Evolutionary conservation across 2,888 invertebrate species (phyloP), one percentile per base, ranked within the genome.

Genomic region (Dicranocentrus wangi): DNA sequence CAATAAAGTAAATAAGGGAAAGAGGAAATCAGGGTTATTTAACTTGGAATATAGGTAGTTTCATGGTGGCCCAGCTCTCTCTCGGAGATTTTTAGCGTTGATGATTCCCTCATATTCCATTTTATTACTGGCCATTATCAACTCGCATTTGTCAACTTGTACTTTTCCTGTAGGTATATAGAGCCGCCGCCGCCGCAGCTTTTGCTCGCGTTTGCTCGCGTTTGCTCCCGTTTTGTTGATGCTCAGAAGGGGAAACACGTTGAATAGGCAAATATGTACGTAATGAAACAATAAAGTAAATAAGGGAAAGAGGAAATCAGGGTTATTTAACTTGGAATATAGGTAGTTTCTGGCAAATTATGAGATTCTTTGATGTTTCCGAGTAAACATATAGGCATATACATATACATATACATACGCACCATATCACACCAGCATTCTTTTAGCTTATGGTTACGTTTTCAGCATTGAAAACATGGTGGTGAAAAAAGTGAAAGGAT

Each of bases 1-100:
- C 61, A 28, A 19, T 28, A 61, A 32, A 61, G 61, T 17, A 61
- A 61, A 61, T 19, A 61, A 61, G 32, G 61, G 61, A 61, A 28
- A 17, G 21, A 61, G 61, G 61, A 61, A 61, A 61, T 61, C 32
- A 61, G 61, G 61, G 23, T 28, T 61, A 61, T 61, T 61, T 61
- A 61, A 61, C 61, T 58, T 58, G 7, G 58, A 58, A 58, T 25
- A 58, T 58, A 23, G 58, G 58, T 25, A 7, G 1, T 58, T 58
- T n/a, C n/a, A n/a, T n/a, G n/a, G n/a, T n/a, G n/a, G n/a, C n/a
- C n/a, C n/a, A n/a, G n/a, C n/a, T n/a, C n/a, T n/a, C n/a, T n/a
- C n/a, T n/a, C n/a, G n/a, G 47, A n/a, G 13, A 47, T 47, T 47
- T 55, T 55, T 55, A 55, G 25, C 55, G 3, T 7, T 19, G 17